Evolutionary conservation across 2,113 vertebrate species (phyloP), one percentile per base, ranked within the genome.

Genomic region (Macaca mulatta): DNA sequence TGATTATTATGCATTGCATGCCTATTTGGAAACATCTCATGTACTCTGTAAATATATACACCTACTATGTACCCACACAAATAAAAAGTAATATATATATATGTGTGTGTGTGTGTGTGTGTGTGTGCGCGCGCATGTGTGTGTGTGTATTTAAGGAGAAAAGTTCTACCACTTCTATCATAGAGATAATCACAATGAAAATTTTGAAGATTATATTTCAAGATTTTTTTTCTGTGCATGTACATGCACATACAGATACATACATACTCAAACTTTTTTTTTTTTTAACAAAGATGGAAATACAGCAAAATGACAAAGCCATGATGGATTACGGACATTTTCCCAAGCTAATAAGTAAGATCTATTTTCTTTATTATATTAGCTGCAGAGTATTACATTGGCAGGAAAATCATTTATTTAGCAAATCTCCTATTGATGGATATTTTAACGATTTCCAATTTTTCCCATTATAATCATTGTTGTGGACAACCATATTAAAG

Each of bases 61-160:
- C 27, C 27, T 64, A 64, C 61, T 13, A 30, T 14, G 61, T 64
- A 64, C 27, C 27, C 61, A 64, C 61, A 30, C 5, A 64, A 64
- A 64, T 30, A 64, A 64, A 30, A 64, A 64, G 30, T 64, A 64
- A 64, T 30, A 30, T 27, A 64, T 30, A 30, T 55, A 2, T 43
- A 5, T 43, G 43, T 18, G 18, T 55, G 18, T 55, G 52, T 55
- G 52, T 40, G 40, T 18, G 17, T 55, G 18, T 55, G 52, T 55
- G 52, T 55, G 52, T 55, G 52, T 0, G 52, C 0, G 1, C 0
- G 50, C 0, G 16, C 5, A 0, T 0, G 25, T 61, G 61, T 64
- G 6, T 13, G 61, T 30, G 12, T 64, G 27, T 64, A 30, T 30
- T 64, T 64, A 30, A 64, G 61, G 22, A 12, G 22, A n/a, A 27